Percentiles rank a stretch among this genome's conserved stretches.
Evolutionary conservation across 2,797 vertebrate species (phyloP).

Genomic region (Pangasius mekongensis): DNA sequence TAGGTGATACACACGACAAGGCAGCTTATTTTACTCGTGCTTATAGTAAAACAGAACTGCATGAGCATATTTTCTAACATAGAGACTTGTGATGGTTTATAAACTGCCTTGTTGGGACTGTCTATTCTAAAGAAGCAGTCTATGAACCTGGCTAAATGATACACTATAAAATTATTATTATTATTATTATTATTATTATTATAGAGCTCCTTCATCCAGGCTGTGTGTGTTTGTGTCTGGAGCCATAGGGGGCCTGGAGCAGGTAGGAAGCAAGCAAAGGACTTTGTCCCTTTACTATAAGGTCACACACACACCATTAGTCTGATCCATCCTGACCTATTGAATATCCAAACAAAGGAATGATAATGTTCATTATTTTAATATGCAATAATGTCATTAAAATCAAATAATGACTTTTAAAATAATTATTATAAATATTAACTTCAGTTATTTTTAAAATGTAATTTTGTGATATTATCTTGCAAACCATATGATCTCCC

Average conservation of each 20-base stretch:
- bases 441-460: neutral
- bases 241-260: neutral
- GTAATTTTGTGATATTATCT: neutral
- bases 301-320: conserved; percentile 4
- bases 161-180: neutral
- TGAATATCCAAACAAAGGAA: neutral
- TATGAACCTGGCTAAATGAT: neutral
- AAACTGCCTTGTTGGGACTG: neutral
- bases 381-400: neutral
- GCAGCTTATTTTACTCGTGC: neutral
- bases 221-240: neutral
- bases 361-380: neutral
- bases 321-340: neutral
- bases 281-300: neutral
- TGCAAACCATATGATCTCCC: neutral
- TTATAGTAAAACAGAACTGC: neutral
- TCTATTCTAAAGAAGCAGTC: neutral
- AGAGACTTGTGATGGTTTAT: neutral
- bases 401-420: neutral
- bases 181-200: neutral
- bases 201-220: neutral
- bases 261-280: conserved; percentile 1
- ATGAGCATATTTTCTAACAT: neutral
- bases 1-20: neutral
- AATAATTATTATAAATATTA: neutral